A percentile compares a stretch with the other conserved stretches of the same genome.
phyloP scores from a whole-genome alignment of 2,888 invertebrate genomes.

The Poecilobothrus nobilitatus region DNA sequence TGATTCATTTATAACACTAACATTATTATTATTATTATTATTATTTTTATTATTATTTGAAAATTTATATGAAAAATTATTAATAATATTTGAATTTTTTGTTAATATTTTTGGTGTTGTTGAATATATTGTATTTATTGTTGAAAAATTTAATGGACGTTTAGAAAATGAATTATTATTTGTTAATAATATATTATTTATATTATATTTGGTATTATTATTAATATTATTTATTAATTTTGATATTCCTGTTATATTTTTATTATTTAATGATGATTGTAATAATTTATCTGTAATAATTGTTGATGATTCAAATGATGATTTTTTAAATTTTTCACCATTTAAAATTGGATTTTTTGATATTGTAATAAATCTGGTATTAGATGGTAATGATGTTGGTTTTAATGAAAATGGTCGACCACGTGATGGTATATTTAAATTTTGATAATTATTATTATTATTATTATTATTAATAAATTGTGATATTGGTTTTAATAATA shows the following conservation, averaged over 20 bases:
- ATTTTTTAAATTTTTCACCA: background rate
- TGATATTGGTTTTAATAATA: background rate
- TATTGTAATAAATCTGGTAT: background rate
- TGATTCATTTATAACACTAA: background rate
- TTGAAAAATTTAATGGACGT: background rate
- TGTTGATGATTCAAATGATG: background rate
- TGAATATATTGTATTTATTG: background rate
- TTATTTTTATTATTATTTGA: background rate
- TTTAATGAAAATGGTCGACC: constrained; percentile 12
- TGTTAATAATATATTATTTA: constrained; percentile 15
- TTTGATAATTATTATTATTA: background rate
- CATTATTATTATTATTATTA: background rate
- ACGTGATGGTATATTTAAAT: background rate
- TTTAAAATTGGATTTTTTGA: background rate
- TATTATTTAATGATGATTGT: background rate
- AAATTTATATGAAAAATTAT: too few species aligned
- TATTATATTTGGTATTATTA: constrained; percentile 18
- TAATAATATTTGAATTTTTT: background rate
- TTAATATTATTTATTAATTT: background rate
- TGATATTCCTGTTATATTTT: background rate
- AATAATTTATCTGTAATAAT: background rate
- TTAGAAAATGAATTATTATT: background rate
- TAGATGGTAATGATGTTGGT: background rate
- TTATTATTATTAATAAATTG: too few species aligned
- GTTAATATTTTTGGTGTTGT: background rate